Conservation (phyloP, 2,888 invertebrate species). For the Polydesmus complanatus region DNA sequence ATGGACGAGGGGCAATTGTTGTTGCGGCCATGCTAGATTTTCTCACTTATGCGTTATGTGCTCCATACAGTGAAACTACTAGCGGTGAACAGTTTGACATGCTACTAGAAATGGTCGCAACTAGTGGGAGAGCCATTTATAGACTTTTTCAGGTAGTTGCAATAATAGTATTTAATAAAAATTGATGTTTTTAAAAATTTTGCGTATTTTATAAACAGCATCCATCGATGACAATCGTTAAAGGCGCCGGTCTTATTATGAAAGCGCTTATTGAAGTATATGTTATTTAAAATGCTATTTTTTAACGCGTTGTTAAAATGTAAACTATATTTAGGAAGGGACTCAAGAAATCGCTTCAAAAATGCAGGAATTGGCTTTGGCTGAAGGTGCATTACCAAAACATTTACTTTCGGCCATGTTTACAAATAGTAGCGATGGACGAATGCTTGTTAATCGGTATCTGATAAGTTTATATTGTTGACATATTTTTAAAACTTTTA, state of each 20-base stretch:
- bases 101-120: slow-evolving; percentile 83
- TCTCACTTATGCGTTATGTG: slow-evolving; percentile 91
- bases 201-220: slow-evolving; percentile 44
- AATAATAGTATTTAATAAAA: slow-evolving; percentile 11
- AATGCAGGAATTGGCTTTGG: slow-evolving; percentile 90
- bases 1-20: slow-evolving; percentile 86
- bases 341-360: slow-evolving; percentile 75
- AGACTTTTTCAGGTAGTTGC: slow-evolving; percentile 65
- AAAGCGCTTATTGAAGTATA: slow-evolving; percentile 77
- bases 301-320: background rate
- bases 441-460: slow-evolving; percentile 55
- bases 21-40: slow-evolving; percentile 97
- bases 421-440: slow-evolving; percentile 59
- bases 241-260: slow-evolving; percentile 94
- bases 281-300: background rate
- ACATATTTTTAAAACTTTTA: background rate
- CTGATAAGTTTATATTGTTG: background rate
- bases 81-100: slow-evolving; percentile 91
- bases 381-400: slow-evolving; percentile 87
- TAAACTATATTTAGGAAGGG: slow-evolving; percentile 52
- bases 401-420: slow-evolving; percentile 84
- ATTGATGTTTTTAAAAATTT: background rate
- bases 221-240: slow-evolving; percentile 93
- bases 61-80: slow-evolving; percentile 98
- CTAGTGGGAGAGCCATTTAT: slow-evolving; percentile 77